phyloP scores from a whole-genome alignment of 2,888 invertebrate genomes.

The Tuta absoluta region DNA sequence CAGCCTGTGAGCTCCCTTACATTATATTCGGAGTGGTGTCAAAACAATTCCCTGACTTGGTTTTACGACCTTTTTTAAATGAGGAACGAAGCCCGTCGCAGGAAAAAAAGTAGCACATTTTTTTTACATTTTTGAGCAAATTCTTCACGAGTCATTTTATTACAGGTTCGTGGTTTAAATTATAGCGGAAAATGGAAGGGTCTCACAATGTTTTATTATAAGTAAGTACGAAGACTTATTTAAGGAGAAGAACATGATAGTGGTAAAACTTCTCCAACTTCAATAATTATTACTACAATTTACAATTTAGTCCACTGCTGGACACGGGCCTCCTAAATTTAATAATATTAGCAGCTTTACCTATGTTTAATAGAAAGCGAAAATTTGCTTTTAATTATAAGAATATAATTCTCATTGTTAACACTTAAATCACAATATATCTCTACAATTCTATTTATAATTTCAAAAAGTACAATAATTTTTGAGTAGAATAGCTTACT shows the following conservation, averaged over 20 bases:
- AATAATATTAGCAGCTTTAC: too few relatives aligned
- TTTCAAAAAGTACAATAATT: too few relatives aligned
- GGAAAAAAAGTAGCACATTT: conserved; percentile 33
- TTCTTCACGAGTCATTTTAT: conserved; percentile 22
- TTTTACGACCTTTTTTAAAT: conserved; percentile 65
- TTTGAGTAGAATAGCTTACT: too few relatives aligned
- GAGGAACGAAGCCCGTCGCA: conserved; percentile 47
- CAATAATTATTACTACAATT: too few relatives aligned
- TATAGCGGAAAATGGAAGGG: conserved; percentile 38
- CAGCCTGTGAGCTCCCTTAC: conserved; percentile 39
- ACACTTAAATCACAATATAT: too few relatives aligned
- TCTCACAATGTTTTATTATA: conserved; percentile 38
- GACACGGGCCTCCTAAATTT: too few relatives aligned
- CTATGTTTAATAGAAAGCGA: too few relatives aligned
- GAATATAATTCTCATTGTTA: too few relatives aligned
- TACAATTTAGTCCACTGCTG: too few relatives aligned
- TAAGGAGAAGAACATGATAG: background rate
- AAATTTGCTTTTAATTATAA: too few relatives aligned
- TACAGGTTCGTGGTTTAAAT: conserved; percentile 32
- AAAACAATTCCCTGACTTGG: conserved; percentile 58
- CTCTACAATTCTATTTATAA: too few relatives aligned
- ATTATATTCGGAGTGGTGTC: conserved; percentile 56
- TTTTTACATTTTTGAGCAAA: conserved; percentile 32
- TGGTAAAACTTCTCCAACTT: background rate
- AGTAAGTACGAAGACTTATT: background rate